A percentile compares a stretch with the other conserved stretches of the same genome.
phyloP scores from a whole-genome alignment of 1,140 invertebrate genomes.

The honey bee (Apis mellifera) region Amel_HAv3.1 CM009945.2:6631001-6631500 shows the following conservation, averaged over 20 bases:
- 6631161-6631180: not conserved
- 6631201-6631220: no score
- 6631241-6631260: no score
- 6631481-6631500: slow-evolving; percentile 22
- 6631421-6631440: slow-evolving; percentile 24
- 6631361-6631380: not conserved
- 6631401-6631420: not conserved
- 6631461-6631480: not conserved
- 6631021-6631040: slow-evolving; percentile 1
- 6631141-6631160: not conserved
- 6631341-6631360: not conserved
- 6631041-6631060: slow-evolving; percentile 40
- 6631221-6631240: no score
- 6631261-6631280: no score
- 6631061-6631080: slow-evolving; percentile 62
- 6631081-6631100: slow-evolving; percentile 54
- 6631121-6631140: not conserved
- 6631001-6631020: slow-evolving; percentile 1
- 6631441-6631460: slow-evolving; percentile 18
- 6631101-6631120: not conserved
- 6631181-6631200: not conserved
- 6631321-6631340: not conserved
- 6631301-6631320: no score
- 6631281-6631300: no score
- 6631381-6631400: no score